Conservation (phyloP, 1,140 invertebrate genomes). For the Maniola jurtina region DNA sequence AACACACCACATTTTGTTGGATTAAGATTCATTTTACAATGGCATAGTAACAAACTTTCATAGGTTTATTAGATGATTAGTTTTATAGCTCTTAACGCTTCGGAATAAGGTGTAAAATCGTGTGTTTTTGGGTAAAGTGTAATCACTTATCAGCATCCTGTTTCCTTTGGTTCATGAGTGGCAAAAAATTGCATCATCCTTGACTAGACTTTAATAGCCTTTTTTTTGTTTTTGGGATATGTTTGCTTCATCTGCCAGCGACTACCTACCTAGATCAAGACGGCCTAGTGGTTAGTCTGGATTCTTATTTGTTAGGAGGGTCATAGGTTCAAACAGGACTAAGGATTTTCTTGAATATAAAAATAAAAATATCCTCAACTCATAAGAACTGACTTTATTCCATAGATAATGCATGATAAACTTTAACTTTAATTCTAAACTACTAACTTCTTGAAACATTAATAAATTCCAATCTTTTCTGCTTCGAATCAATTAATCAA, state of each 20-base stretch:
- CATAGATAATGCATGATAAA: too few species aligned
- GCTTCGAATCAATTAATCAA: too few species aligned
- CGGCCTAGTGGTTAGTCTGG: too few species aligned
- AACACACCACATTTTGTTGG: background rate
- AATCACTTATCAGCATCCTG: conserved; percentile 2
- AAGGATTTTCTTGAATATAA: too few species aligned
- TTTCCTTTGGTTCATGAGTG: background rate
- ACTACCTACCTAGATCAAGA: background rate
- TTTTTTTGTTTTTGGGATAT: background rate
- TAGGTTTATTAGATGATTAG: background rate
- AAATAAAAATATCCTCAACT: too few species aligned
- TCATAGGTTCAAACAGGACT: too few species aligned
- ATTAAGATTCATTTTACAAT: background rate
- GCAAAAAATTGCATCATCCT: conserved; percentile 1
- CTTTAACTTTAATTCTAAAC: too few species aligned
- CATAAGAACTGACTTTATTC: too few species aligned
- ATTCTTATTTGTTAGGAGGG: too few species aligned
- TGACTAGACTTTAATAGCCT: background rate
- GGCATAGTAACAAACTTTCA: background rate
- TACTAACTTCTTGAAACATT: too few species aligned
- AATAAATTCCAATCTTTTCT: too few species aligned
- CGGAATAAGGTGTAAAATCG: background rate
- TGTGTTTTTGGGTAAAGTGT: background rate
- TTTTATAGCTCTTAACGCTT: background rate
- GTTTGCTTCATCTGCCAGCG: background rate